Conservation (phyloP, 2,888 invertebrate genomes). For the Polydrusus cervinus region DNA sequence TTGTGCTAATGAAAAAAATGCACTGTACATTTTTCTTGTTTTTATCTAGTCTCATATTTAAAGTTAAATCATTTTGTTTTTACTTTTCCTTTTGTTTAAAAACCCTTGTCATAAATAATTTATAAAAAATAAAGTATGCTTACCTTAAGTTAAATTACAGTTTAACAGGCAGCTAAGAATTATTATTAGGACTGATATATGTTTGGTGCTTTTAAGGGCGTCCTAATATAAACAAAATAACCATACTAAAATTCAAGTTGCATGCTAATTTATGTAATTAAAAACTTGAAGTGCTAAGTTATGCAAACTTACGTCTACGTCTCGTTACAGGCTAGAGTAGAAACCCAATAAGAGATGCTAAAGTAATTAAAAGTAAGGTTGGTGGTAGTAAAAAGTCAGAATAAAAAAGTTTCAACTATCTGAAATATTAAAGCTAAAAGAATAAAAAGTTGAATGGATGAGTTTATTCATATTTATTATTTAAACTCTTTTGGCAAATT, state of each 20-base stretch:
- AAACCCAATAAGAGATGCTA: slow-evolving; percentile 3
- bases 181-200: slow-evolving; percentile 43
- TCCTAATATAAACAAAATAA: slow-evolving; percentile 29
- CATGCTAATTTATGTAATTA: slow-evolving; percentile 42
- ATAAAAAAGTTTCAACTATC: not conserved
- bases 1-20: too few species aligned
- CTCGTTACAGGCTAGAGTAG: slow-evolving; percentile 1
- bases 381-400: not conserved
- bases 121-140: slow-evolving; percentile 33
- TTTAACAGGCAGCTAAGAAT: slow-evolving; percentile 46
- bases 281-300: slow-evolving; percentile 40
- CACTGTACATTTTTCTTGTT: too few species aligned
- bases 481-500: too few species aligned
- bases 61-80: too few species aligned
- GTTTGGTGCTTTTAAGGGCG: slow-evolving; percentile 32
- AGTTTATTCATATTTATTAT: too few species aligned
- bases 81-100: too few species aligned
- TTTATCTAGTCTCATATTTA: too few species aligned
- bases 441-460: too few species aligned
- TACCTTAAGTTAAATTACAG: slow-evolving; percentile 34
- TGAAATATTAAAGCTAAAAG: too few species aligned
- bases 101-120: too few species aligned
- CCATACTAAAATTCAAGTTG: slow-evolving; percentile 30
- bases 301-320: slow-evolving; percentile 41
- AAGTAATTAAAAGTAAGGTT: slow-evolving; percentile 20